Base-by-base conservation (phyloP, 2,113 vertebrate species). In the Solenodon paradoxus region DNA sequence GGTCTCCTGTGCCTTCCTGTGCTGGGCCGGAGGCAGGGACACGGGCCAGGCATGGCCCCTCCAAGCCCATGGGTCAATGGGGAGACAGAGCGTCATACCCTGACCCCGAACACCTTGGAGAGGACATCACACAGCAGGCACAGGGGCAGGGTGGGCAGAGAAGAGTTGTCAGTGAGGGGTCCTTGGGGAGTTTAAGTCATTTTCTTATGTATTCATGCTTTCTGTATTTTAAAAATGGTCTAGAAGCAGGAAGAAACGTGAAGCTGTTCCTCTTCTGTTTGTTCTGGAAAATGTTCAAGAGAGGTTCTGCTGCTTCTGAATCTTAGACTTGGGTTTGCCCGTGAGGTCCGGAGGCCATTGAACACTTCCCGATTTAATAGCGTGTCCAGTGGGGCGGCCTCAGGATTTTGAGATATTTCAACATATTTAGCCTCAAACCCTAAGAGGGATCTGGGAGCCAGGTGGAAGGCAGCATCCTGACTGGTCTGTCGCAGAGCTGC, bases 181-280 rank as follows among this genome's bases (percentile, higher is more conserved):
- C 69, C 69, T 55, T 59, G 24, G n/a, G 30, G 20, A 30, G 7
- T 47, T 61, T 40, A n/a, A n/a, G 20, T 68, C 24, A 9, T 64
- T 59, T 92, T 75, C 49, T 84, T 61, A 5, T 45, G 85, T 75
- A 53, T 24, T 59, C 22, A 10, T 82, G 28, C 64, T 55, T 90
- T 82, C 42, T 77, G 19, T 71, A 10, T 84, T 94, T 88, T 90
- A 59, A 81, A 35, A 64, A 51, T 72, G 47, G 53, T 74, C 74
- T 38, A 2, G 10, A 40, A 3, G 66, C 11, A 35, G 78, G 85
- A 78, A 90, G 45, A 57, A 83, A 89, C 87, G 45, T 66, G 59
- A 47, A 69, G 26, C 53, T 32, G 7, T 86, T 63, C 57, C 57
- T 28, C 51, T 55, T 53, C 12, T 57, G 38, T 93, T 80, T 79